Evolutionary conservation across 2,113 vertebrate species (phyloP).

Genomic region (Cavia porcellus): DNA sequence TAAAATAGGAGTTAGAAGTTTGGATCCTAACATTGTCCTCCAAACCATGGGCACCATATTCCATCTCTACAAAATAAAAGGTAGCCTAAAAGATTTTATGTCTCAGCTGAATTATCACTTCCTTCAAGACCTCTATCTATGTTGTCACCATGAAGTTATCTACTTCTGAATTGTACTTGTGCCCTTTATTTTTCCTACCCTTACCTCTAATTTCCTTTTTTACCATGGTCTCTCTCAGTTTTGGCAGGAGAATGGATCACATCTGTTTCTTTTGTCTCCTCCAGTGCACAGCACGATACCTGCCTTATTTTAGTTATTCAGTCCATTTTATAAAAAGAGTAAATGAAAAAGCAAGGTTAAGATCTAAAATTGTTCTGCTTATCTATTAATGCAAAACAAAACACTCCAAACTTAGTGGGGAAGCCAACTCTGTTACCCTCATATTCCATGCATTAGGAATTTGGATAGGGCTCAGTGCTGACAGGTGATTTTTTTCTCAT

Average conservation of each 20-base stretch:
- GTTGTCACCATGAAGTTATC: background rate
- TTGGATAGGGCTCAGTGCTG: background rate
- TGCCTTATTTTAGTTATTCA: background rate
- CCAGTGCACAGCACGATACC: background rate
- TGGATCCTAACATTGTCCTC: background rate
- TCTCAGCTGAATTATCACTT: background rate
- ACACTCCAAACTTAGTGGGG: background rate
- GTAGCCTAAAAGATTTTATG: background rate
- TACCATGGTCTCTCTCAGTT: background rate
- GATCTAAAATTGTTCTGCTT: background rate
- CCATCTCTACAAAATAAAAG: background rate
- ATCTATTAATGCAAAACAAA: background rate
- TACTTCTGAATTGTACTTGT: background rate
- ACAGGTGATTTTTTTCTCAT: background rate
- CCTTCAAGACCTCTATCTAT: background rate
- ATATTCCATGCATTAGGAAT: background rate
- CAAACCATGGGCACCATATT: background rate
- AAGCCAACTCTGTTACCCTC: background rate
- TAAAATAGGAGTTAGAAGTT: background rate
- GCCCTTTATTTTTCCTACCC: background rate
- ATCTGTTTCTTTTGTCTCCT: background rate
- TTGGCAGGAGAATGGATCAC: background rate
- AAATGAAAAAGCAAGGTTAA: background rate
- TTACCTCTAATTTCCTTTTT: background rate
- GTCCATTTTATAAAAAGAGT: background rate